A percentile compares a stretch with the other conserved stretches of the same genome.
phyloP scores from a whole-genome alignment of 2,113 vertebrate species.

The Tinamus guttatus region DNA sequence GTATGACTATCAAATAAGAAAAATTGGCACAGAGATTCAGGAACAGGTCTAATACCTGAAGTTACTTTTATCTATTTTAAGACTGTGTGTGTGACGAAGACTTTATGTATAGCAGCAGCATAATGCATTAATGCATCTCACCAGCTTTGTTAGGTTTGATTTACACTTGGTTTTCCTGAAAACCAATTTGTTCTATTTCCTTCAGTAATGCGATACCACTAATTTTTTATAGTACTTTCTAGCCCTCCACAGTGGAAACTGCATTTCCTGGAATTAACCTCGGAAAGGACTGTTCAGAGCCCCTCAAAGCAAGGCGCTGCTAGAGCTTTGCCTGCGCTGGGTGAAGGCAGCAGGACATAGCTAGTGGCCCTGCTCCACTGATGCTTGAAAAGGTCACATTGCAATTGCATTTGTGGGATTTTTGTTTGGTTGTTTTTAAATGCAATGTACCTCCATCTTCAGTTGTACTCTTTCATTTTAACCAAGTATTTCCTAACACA shows the following conservation, averaged over 20 bases:
- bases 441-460: background rate
- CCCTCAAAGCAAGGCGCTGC: background rate
- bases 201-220: background rate
- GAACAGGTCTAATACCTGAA: background rate
- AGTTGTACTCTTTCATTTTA: background rate
- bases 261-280: background rate
- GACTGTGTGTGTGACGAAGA: background rate
- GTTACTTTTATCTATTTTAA: background rate
- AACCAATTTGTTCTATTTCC: background rate
- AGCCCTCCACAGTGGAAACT: background rate
- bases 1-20: slow-evolving; percentile 10
- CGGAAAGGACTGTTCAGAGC: background rate
- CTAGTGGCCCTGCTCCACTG: background rate
- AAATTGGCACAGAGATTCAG: slow-evolving; percentile 4
- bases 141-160: background rate
- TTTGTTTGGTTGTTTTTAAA: background rate
- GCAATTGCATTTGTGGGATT: background rate
- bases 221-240: background rate
- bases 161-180: background rate
- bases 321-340: accelerated
- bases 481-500: background rate
- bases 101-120: background rate
- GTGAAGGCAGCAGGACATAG: background rate
- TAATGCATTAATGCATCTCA: background rate
- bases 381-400: background rate